Conservation (phyloP, 2,888 invertebrate genomes). For the Germaria angustata region DNA sequence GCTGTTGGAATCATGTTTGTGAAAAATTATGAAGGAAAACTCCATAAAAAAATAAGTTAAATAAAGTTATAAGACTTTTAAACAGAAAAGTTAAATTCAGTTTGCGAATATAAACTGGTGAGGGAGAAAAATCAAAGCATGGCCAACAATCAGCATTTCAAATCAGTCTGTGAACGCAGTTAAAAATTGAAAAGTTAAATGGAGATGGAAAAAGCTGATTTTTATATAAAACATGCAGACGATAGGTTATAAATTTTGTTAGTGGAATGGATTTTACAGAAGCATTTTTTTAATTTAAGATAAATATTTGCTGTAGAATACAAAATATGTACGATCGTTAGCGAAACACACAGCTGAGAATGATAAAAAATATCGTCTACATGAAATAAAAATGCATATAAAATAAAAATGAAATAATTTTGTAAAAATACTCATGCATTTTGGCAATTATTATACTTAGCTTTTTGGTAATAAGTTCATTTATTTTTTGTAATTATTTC, state of each 20-base stretch:
- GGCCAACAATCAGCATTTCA: conserved; percentile 16
- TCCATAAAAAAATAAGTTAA: not conserved
- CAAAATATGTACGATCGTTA: too few relatives aligned
- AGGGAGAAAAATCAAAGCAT: not conserved
- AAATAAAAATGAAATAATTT: too few relatives aligned
- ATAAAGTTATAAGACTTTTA: conserved; percentile 32
- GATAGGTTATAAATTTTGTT: not conserved
- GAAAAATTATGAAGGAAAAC: conserved; percentile 32
- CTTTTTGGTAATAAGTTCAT: too few relatives aligned
- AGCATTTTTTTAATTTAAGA: not conserved
- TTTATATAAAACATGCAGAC: not conserved
- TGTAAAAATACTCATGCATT: too few relatives aligned
- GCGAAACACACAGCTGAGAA: too few relatives aligned
- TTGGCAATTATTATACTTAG: too few relatives aligned
- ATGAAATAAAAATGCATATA: too few relatives aligned
- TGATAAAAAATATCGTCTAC: too few relatives aligned
- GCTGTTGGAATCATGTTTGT: conserved; percentile 41
- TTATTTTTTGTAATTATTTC: too few relatives aligned
- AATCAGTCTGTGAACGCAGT: conserved; percentile 26
- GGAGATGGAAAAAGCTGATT: not conserved
- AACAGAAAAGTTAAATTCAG: conserved; percentile 1
- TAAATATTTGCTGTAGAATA: not conserved
- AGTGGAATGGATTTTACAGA: not conserved
- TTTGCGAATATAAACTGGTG: not conserved
- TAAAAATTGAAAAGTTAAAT: conserved; percentile 29